Conservation (phyloP, 2,113 vertebrate species). For the Charina bottae region DNA sequence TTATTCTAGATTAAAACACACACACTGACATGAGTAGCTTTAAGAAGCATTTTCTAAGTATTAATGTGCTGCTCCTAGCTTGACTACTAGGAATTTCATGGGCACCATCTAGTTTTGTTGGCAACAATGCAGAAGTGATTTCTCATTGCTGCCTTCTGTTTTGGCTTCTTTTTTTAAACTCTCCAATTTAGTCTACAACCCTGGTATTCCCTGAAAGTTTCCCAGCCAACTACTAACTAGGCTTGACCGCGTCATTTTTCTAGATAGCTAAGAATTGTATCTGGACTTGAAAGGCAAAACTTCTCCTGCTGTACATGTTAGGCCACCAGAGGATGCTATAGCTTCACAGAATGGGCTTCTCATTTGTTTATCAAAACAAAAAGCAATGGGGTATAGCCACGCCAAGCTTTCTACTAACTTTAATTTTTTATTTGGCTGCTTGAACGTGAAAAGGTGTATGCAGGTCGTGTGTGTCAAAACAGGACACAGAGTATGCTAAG, state of each 20-base stretch:
- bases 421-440: not conserved
- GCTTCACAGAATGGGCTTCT: not conserved
- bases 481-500: not conserved
- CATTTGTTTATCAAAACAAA: not conserved
- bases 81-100: not conserved
- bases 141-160: not conserved
- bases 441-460: not conserved
- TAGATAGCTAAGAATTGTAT: not conserved
- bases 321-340: conserved; percentile 8
- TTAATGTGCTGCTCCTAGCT: not conserved
- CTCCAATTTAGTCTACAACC: not conserved
- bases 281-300: not conserved
- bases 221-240: not conserved
- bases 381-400: not conserved
- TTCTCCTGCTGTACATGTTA: not conserved
- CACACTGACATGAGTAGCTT: not conserved
- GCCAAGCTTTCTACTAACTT: not conserved
- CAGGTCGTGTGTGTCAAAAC: not conserved
- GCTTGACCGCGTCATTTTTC: not conserved
- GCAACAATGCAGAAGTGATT: not conserved
- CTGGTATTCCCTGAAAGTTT: not conserved
- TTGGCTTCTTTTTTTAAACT: not conserved
- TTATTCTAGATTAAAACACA: not conserved
- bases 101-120: not conserved
- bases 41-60: not conserved